A percentile compares a stretch with the other conserved stretches of the same genome.
Conservation (phyloP, 2,888 invertebrate genomes). For the Charanyca ferruginea region DNA sequence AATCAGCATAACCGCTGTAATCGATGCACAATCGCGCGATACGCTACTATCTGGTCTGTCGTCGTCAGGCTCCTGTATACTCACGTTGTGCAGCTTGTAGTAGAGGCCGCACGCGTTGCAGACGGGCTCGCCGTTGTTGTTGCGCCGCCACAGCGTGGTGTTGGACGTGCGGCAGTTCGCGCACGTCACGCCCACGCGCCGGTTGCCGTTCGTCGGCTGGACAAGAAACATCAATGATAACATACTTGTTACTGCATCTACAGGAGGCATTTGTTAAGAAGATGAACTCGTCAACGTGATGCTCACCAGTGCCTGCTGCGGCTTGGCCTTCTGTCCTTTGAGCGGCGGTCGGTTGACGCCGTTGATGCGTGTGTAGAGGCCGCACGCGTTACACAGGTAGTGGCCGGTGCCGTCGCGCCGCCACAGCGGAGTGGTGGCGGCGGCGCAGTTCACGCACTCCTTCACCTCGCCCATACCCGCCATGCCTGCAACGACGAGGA, state of each 20-base stretch:
- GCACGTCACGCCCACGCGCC: slow-evolving; percentile 95
- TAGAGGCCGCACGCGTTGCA: slow-evolving; percentile 99
- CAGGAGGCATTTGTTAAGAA: neutral
- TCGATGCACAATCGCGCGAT: slow-evolving; percentile 73
- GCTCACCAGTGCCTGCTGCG: slow-evolving; percentile 90
- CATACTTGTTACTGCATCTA: slow-evolving; percentile 22
- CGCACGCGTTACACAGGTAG: slow-evolving; percentile 99
- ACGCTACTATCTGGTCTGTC: slow-evolving; percentile 48
- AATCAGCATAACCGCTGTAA: slow-evolving; percentile 68
- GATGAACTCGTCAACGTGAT: neutral
- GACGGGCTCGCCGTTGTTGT: slow-evolving; percentile 98
- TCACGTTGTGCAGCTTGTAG: slow-evolving; percentile 96
- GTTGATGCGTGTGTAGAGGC: slow-evolving; percentile 96
- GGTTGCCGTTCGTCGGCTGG: slow-evolving; percentile 91
- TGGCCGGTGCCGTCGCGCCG: slow-evolving; percentile 99
- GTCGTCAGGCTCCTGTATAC: slow-evolving; percentile 51
- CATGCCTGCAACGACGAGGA: slow-evolving; percentile 72
- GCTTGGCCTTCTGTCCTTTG: slow-evolving; percentile 93
- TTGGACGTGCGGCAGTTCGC: slow-evolving; percentile 98
- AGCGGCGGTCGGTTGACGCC: slow-evolving; percentile 94
- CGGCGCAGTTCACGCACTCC: slow-evolving; percentile 98
- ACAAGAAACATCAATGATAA: slow-evolving; percentile 11
- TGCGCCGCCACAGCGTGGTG: slow-evolving; percentile 99
- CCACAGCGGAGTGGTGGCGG: slow-evolving; percentile 98
- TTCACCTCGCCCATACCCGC: slow-evolving; percentile 92